A percentile compares a stretch with the other conserved stretches of the same genome.
These are phyloP conservation scores for Myrmecobius fasciatus DNA, from an alignment of 2,113 vertebrate species.

Conservation along the genomic window DNA sequence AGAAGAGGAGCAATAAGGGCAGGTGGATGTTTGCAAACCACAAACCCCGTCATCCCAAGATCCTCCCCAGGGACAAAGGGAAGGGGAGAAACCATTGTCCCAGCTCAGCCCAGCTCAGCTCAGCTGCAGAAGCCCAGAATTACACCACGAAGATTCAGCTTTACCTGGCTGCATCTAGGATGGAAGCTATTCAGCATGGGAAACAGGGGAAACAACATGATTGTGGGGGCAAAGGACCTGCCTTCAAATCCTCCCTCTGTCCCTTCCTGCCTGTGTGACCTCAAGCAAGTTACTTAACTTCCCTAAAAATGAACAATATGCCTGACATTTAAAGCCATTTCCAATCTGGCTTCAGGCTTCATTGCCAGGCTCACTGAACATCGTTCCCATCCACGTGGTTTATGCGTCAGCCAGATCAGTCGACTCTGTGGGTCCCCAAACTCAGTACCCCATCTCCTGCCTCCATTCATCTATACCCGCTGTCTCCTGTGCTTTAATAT, in stretches of 20 bases:
- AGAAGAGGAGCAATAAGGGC: not conserved
- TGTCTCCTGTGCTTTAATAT: not conserved
- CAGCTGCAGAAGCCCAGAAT: not conserved
- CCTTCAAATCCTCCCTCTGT: not conserved
- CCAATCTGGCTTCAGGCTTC: not conserved
- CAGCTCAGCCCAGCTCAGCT: not conserved
- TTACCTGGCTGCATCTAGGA: not conserved
- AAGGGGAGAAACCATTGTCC: not conserved
- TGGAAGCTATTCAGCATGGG: not conserved
- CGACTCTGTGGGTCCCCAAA: not conserved
- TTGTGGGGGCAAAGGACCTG: not conserved
- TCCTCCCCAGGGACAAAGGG: not conserved
- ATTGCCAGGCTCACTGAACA: not conserved
- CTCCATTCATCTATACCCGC: not conserved
- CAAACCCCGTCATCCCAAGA: not conserved
- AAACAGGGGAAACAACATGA: not conserved
- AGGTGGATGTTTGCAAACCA: slow-evolving; percentile 4
- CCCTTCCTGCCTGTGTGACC: not conserved
- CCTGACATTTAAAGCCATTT: not conserved
- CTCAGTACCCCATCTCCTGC: not conserved
- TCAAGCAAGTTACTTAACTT: not conserved
- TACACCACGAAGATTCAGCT: not conserved
- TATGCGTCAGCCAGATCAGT: not conserved
- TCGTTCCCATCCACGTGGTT: not conserved
- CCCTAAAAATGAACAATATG: not conserved